These are phyloP conservation scores for Brachionichthys hirsutus DNA, from an alignment of 2,113 vertebrate species.

Conservation along the genomic window DNA sequence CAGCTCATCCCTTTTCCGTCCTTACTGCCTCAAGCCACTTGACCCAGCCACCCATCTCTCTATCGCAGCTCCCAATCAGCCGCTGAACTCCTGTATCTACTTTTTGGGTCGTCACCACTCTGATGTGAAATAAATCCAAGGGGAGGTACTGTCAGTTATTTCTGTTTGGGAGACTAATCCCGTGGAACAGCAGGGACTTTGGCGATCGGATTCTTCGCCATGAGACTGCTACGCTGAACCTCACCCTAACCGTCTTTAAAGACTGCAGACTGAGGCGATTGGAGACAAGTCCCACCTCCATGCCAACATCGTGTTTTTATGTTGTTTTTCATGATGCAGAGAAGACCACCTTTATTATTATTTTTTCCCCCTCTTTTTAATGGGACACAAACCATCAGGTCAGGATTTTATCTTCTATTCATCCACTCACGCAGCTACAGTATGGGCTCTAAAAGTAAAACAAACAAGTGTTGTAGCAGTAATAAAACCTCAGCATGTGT, in stretches of 20 bases:
- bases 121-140: conserved; percentile 5
- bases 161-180: conserved; percentile 34
- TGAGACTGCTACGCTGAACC: conserved; percentile 39
- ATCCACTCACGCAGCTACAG: conserved; percentile 33
- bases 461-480: conserved; percentile 34
- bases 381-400: conserved; percentile 40
- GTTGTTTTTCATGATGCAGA: conserved; percentile 12
- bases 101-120: not conserved
- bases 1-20: conserved; percentile 95
- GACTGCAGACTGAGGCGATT: conserved; percentile 24
- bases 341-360: conserved; percentile 33
- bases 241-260: conserved; percentile 9
- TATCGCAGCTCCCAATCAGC: conserved; percentile 84
- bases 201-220: conserved; percentile 18
- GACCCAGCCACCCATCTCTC: conserved; percentile 79
- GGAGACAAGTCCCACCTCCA: conserved; percentile 13
- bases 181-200: conserved; percentile 6
- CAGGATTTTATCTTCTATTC: conserved; percentile 34
- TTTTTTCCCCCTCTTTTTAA: conserved; percentile 28
- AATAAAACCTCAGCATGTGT: conserved; percentile 59
- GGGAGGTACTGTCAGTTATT: conserved; percentile 18
- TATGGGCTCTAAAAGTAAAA: conserved; percentile 26
- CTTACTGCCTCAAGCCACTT: conserved; percentile 78
- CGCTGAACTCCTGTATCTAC: conserved; percentile 65
- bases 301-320: conserved; percentile 17